Percentiles rank a stretch among this genome's conserved stretches.
Evolutionary conservation across 2,797 vertebrate genomes (phyloP).

Genomic region (Anabas testudineus): DNA sequence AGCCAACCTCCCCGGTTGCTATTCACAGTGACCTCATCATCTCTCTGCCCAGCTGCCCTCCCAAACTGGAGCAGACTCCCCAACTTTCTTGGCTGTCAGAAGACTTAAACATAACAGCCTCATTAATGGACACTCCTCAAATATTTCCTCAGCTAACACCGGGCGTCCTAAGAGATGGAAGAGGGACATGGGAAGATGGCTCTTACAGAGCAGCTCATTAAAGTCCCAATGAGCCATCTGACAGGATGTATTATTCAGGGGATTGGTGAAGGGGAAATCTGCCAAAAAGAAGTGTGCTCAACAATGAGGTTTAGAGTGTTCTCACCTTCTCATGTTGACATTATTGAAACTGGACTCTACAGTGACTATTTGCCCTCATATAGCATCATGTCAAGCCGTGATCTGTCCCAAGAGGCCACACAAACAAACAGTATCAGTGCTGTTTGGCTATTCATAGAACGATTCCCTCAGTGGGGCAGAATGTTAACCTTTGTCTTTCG

Average conservation of each 20-base stretch:
- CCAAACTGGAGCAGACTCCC: slow-evolving; percentile 18
- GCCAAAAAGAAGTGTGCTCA: slow-evolving; percentile 14
- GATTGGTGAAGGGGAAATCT: slow-evolving; percentile 1
- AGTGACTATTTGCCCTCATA: neutral
- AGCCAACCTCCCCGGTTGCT: slow-evolving; percentile 45
- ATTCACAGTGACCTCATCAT: slow-evolving; percentile 56
- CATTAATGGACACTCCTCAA: slow-evolving; percentile 58
- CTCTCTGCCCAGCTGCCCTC: slow-evolving; percentile 32
- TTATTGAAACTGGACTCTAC: slow-evolving; percentile 6
- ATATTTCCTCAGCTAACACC: slow-evolving; percentile 66
- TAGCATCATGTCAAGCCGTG: neutral
- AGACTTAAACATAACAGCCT: slow-evolving; percentile 51
- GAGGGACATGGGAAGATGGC: slow-evolving; percentile 36
- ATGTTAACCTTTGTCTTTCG: neutral
- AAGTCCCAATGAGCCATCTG: slow-evolving; percentile 23
- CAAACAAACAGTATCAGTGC: neutral
- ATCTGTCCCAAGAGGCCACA: neutral
- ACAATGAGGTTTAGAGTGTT: slow-evolving; percentile 2
- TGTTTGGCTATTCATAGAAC: neutral
- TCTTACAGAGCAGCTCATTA: slow-evolving; percentile 28
- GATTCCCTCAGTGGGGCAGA: neutral
- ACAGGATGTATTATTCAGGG: slow-evolving; percentile 21
- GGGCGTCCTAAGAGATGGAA: slow-evolving; percentile 22
- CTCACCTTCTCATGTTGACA: slow-evolving; percentile 13
- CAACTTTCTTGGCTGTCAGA: slow-evolving; percentile 43